phyloP scores from a whole-genome alignment of 2,797 vertebrate genomes.

The Psittacula derbiana region DNA sequence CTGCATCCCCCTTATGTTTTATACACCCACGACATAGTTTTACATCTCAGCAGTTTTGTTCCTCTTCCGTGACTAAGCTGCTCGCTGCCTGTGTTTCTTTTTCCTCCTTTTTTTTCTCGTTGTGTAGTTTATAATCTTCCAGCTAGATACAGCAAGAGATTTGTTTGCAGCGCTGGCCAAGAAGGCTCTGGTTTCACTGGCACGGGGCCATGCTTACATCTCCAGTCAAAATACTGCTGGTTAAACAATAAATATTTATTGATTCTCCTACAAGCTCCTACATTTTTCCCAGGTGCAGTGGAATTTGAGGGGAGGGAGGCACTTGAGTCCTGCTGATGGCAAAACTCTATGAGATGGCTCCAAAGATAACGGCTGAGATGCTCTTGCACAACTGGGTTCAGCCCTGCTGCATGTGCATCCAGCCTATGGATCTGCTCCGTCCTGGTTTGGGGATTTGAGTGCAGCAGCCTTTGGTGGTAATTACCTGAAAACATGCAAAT shows the following conservation, averaged over 20 bases:
- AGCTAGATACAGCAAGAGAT: slow-evolving; percentile 48
- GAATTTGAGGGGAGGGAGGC: not conserved
- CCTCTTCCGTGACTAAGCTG: slow-evolving; percentile 50
- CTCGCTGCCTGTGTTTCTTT: not conserved
- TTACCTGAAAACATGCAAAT: not conserved
- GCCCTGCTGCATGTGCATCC: not conserved
- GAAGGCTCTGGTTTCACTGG: slow-evolving; percentile 52
- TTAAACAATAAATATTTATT: slow-evolving; percentile 76
- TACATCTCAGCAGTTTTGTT: slow-evolving; percentile 39
- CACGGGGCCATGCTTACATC: slow-evolving; percentile 67
- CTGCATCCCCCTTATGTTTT: not conserved
- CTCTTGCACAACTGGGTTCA: not conserved
- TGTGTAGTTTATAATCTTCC: slow-evolving; percentile 51
- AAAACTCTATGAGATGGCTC: not conserved
- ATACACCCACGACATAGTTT: not conserved
- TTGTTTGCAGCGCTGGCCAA: slow-evolving; percentile 40
- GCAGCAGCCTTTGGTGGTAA: not conserved
- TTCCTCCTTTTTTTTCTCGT: not conserved
- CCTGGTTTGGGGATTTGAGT: not conserved
- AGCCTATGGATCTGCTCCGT: not conserved
- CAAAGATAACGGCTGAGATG: not conserved
- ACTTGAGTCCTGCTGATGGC: not conserved
- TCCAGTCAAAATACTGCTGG: slow-evolving; percentile 66
- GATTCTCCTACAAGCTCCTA: slow-evolving; percentile 54
- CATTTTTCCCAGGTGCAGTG: slow-evolving; percentile 68